phyloP scores from a whole-genome alignment of 2,888 invertebrate species.

The Heterodera filipjevi region DNA sequence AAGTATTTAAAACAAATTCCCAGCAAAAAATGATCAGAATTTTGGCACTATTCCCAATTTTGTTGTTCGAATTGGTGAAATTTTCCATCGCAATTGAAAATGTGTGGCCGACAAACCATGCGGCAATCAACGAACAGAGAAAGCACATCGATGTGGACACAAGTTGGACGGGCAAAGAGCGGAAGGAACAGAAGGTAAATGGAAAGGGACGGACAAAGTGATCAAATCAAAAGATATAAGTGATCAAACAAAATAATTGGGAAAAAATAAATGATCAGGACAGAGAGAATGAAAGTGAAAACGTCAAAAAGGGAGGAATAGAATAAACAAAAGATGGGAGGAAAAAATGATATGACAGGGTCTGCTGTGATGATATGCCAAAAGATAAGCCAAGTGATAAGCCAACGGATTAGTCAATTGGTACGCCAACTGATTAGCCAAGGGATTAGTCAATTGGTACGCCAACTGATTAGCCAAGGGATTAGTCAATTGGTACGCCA shows the following conservation, averaged over 20 bases:
- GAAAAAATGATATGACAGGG: no score
- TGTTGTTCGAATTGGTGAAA: not conserved
- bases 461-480: no score
- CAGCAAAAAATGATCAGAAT: not conserved
- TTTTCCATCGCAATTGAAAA: slow-evolving; percentile 3
- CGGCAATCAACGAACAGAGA: slow-evolving; percentile 56
- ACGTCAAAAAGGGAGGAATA: not conserved
- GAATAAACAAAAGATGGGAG: no score
- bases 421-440: no score
- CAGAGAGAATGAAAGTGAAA: no score
- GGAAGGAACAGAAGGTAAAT: slow-evolving; percentile 57
- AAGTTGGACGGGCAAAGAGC: slow-evolving; percentile 60
- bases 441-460: no score
- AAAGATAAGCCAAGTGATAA: no score
- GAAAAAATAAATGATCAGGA: no score
- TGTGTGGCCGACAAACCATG: slow-evolving; percentile 54
- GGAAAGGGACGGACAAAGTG: slow-evolving; percentile 60
- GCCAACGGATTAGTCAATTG: no score
- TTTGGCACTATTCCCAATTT: not conserved
- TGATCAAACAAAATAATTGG: no score
- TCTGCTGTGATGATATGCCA: no score
- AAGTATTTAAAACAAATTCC: not conserved
- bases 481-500: no score
- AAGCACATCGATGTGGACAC: slow-evolving; percentile 64
- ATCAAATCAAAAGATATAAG: not conserved